phyloP scores from a whole-genome alignment of 2,888 invertebrate genomes.

The Gastrophysa polygoni region DNA sequence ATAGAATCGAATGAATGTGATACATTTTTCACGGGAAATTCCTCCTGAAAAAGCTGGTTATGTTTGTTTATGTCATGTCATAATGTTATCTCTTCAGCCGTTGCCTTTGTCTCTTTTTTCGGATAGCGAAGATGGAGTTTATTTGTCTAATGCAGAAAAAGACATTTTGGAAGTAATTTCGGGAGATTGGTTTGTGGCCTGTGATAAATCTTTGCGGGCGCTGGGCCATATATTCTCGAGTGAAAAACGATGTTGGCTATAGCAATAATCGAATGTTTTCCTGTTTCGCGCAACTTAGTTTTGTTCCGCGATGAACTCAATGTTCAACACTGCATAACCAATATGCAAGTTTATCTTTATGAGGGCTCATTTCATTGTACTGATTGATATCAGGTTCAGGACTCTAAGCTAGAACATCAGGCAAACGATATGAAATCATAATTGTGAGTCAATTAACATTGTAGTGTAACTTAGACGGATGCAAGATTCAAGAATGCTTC shows the following conservation, averaged over 20 bases:
- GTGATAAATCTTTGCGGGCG: not conserved
- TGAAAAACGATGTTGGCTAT: not conserved
- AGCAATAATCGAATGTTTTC: not conserved
- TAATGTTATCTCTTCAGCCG: slow-evolving; percentile 8
- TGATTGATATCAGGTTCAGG: too few species aligned
- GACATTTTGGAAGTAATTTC: not conserved
- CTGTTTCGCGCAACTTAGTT: not conserved
- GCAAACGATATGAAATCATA: too few species aligned
- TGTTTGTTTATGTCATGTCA: slow-evolving; percentile 27
- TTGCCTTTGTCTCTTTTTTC: not conserved
- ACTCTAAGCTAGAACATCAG: too few species aligned
- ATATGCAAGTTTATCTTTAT: too few species aligned
- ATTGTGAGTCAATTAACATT: too few species aligned
- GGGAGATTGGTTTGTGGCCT: not conserved
- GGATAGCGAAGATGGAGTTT: not conserved
- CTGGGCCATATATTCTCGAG: not conserved
- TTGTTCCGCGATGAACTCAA: too few species aligned
- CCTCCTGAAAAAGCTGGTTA: slow-evolving; percentile 24
- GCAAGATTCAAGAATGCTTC: too few species aligned
- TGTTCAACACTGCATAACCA: too few species aligned
- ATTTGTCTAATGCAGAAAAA: not conserved
- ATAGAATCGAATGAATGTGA: slow-evolving; percentile 29
- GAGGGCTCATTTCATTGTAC: too few species aligned
- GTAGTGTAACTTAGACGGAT: too few species aligned
- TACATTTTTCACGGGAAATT: slow-evolving; percentile 29